These are phyloP conservation scores for Melanotaenia maccullochi DNA, from an alignment of 2,797 vertebrate genomes.

Conservation along the genomic window DNA sequence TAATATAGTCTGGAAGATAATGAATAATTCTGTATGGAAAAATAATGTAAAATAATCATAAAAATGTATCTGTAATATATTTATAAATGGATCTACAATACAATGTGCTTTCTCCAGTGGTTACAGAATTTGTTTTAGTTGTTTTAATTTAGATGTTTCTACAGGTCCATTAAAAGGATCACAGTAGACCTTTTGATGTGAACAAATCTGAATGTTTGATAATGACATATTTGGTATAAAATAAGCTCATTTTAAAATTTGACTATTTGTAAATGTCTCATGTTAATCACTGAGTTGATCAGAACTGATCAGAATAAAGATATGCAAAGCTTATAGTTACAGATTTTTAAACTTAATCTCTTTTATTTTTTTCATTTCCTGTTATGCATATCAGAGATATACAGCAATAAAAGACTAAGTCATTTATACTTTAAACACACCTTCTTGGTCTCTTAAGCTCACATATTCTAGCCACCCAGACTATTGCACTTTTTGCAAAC, in stretches of 20 bases:
- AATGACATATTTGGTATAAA: background rate
- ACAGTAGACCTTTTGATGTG: background rate
- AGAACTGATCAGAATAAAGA: background rate
- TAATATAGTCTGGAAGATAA: background rate
- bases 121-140: slow-evolving; percentile 8
- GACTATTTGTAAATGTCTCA: background rate
- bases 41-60: background rate
- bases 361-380: background rate
- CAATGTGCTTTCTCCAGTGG: background rate
- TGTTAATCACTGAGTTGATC: background rate
- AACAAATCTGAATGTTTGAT: background rate
- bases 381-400: too few species aligned
- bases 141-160: background rate
- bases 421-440: background rate
- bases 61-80: too few species aligned
- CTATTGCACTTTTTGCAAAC: slow-evolving; percentile 28
- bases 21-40: background rate
- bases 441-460: background rate
- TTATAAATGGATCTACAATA: too few species aligned
- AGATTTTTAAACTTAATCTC: background rate
- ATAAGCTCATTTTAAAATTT: background rate
- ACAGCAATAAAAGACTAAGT: too few species aligned
- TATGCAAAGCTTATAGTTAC: background rate
- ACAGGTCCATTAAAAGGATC: background rate
- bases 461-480: background rate